phyloP scores from a whole-genome alignment of 2,888 invertebrate genomes.

The Epinotia demarniana region DNA sequence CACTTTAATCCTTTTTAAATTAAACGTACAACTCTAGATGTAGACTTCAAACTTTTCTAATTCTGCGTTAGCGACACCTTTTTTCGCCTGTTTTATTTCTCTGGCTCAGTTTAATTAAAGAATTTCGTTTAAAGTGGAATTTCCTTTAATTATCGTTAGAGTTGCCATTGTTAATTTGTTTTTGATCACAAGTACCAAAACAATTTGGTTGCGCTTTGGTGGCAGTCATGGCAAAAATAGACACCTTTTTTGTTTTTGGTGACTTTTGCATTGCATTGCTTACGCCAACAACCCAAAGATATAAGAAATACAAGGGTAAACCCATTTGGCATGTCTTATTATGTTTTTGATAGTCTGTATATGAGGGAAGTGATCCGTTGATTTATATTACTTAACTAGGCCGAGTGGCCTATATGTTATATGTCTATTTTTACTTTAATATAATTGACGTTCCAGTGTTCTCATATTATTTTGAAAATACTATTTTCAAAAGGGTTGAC shows the following conservation, averaged over 20 bases:
- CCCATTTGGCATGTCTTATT: background rate
- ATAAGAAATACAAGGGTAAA: background rate
- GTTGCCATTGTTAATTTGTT: slow-evolving; percentile 24
- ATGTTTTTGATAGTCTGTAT: too few relatives aligned
- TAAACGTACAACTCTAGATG: background rate
- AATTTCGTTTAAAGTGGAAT: slow-evolving; percentile 26
- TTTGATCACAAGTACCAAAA: slow-evolving; percentile 34
- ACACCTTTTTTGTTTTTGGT: background rate
- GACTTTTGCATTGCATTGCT: background rate
- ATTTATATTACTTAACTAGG: too few relatives aligned
- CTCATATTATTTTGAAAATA: too few relatives aligned
- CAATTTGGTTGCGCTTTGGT: slow-evolving; percentile 8
- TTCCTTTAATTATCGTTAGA: slow-evolving; percentile 36
- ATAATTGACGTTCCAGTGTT: too few relatives aligned
- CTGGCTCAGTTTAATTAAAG: slow-evolving; percentile 37
- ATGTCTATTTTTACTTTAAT: too few relatives aligned
- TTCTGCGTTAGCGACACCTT: slow-evolving; percentile 4
- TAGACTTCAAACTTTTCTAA: slow-evolving; percentile 28
- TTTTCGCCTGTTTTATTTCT: slow-evolving; percentile 23
- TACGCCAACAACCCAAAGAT: background rate
- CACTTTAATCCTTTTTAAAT: background rate
- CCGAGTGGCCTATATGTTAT: too few relatives aligned
- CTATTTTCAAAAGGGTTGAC: too few relatives aligned
- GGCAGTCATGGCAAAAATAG: background rate
- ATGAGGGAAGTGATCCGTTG: too few relatives aligned